Evolutionary conservation across 2,888 invertebrate species (phyloP), one percentile per base, ranked within the genome.

Genomic region (Neuroscelio doddi): DNA sequence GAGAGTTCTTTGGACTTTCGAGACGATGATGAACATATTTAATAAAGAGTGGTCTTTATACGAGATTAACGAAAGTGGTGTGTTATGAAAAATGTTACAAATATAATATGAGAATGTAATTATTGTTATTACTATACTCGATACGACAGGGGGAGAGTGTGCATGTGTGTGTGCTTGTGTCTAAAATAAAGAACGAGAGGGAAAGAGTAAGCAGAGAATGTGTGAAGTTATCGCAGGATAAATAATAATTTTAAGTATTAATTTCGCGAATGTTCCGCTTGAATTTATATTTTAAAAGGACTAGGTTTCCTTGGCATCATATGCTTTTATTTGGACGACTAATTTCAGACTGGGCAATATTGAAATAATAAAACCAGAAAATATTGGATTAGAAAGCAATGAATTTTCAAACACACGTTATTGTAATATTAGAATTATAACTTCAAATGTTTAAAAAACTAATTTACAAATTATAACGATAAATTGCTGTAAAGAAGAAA

Each of bases 1-100:
- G 76, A 82, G 79, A 75, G 80, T 72, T 79, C 76, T 81, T 80
- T 78, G 83, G 82, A 79, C 75, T 74, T 62, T 29, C 63, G 72
- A 73, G 73, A 63, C 59, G 57, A 49, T 59, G 44, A 41, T 17
- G 52, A 72, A 49, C 27, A 62, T 62, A 36, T 55, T 51, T 44
- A 47, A 51, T 41, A 42, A 62, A 58, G 42, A 56, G 59, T 64
- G 68, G 50, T 72, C 67, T 72, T 70, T 71, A 69, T 70, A 73
- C 56, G 61, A 57, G 65, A 66, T 69, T 56, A 57, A 66, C 53
- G 62, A 76, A 77, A 75, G 75, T 77, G 75, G 75, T 78, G 80
- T 80, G 80, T 76, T 79, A 74, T 80, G 80, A 77, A 72, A 70
- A 73, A 71, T 71, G 72, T 72, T 79, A 81, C 77, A 77, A 78